Base-by-base conservation (phyloP, 2,797 vertebrate species). In the Rhabdophis nuchalis region DNA sequence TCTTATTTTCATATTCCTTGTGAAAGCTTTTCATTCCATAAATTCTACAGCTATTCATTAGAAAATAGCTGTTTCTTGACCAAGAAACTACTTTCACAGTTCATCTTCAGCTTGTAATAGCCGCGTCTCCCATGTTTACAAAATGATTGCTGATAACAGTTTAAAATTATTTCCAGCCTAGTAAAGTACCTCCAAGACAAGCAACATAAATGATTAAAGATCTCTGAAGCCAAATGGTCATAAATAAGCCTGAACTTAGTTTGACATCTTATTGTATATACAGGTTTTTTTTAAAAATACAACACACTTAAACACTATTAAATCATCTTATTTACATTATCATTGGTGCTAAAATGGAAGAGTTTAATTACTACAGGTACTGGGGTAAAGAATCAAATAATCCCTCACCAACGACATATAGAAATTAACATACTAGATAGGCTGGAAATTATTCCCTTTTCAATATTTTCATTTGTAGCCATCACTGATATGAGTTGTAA, bases 271-370 rank as follows among this genome's bases (percentile, higher is more conserved):
- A 97, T 98, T 98, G 97, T 98, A 98, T 98, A 97, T 98, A 98
- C 98, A 98, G 92, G 96, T 97, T 97, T 53, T 61, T 58, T 77
- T 97, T 95, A 90, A 96, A 96, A 95, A 96, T 95, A 96, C 96
- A 97, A 96, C 95, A 96, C 95, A 96, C 95, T 97, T 94, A 97
- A 97, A 97, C 97, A 97, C 96, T 96, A 97, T 97, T 98, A 98
- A 97, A 98, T 98, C 97, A 97, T 98, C 98, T 98, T 98, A 98
- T 98, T 98, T 98, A 98, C 98, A 98, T 96, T 96, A 97, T 97
- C 97, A 97, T 97, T 94, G 96, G 96, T 97, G 97, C 97, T 98
- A 97, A 96, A 94, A 96, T 97, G 0, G 96, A 97, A 93, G 94
- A 96, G 96, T 96, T 97, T 98, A 98, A 97, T 98, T 98, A 98